Conservation (phyloP, 2,113 vertebrate species). For the Ceyx melanurus region DNA sequence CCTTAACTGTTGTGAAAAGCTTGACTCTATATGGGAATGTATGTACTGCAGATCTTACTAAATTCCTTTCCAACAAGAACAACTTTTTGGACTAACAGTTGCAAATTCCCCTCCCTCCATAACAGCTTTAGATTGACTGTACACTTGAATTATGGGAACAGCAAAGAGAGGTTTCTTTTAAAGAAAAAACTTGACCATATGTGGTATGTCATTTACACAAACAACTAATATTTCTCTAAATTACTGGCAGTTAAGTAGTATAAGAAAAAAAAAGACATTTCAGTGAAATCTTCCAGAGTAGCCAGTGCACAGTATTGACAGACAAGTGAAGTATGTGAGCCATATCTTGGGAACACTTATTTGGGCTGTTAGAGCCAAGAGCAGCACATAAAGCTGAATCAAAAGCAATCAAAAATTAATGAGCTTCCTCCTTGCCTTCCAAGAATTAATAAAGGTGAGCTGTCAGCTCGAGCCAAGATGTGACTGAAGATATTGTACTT, state of each 20-base stretch:
- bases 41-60: conserved; percentile 21
- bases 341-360: neutral
- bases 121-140: neutral
- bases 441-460: neutral
- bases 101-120: neutral
- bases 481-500: neutral
- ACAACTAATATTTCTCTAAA: neutral
- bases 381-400: neutral
- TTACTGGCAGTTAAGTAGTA: neutral
- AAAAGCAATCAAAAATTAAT: neutral
- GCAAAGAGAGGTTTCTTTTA: neutral
- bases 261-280: neutral
- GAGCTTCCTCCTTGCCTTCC: neutral
- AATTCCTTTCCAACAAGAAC: conserved; percentile 40
- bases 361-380: neutral
- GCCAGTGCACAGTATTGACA: neutral
- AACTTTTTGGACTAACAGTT: conserved; percentile 42
- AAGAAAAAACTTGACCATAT: neutral
- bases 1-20: neutral
- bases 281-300: neutral
- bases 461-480: neutral
- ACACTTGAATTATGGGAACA: conserved; percentile 17
- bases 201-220: neutral
- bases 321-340: neutral
- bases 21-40: conserved; percentile 48